Conservation (phyloP, 2,888 invertebrate genomes). For the Lacanobia oleracea region DNA sequence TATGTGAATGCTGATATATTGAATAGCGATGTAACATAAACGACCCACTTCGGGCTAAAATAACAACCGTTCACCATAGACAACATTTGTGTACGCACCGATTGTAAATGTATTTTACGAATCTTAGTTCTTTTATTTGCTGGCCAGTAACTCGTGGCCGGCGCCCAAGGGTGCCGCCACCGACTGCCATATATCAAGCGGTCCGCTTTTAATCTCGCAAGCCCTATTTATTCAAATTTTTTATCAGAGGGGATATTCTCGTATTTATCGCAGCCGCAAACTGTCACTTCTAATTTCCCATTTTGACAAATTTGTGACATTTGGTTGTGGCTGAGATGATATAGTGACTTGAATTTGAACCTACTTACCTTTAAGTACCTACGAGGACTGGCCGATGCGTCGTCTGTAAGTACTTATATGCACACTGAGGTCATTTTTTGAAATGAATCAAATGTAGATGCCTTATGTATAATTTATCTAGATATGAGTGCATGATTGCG, state of each 20-base stretch:
- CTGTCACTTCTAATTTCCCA: too few species aligned
- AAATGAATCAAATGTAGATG: background rate
- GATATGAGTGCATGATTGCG: background rate
- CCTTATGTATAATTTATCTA: background rate
- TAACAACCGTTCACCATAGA: conserved; percentile 14
- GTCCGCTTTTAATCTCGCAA: conserved; percentile 87
- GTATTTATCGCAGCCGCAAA: too few species aligned
- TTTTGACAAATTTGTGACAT: too few species aligned
- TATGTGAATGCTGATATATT: conserved; percentile 27
- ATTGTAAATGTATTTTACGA: conserved; percentile 69
- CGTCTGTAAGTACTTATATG: background rate
- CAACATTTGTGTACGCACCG: conserved; percentile 37
- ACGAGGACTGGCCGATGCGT: too few species aligned
- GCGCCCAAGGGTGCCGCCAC: conserved; percentile 73
- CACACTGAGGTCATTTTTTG: background rate
- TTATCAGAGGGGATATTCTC: too few species aligned
- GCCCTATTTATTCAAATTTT: conserved; percentile 89
- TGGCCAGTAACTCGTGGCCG: conserved; percentile 69
- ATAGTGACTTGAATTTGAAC: too few species aligned
- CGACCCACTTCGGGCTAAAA: conserved; percentile 6
- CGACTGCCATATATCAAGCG: conserved; percentile 83
- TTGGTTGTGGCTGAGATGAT: too few species aligned
- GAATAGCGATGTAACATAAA: conserved; percentile 19
- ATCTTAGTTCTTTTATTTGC: conserved; percentile 74
- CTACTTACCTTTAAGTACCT: too few species aligned